These are phyloP conservation scores for Mantis religiosa DNA, from an alignment of 2,888 invertebrate species.

Conservation along the genomic window DNA sequence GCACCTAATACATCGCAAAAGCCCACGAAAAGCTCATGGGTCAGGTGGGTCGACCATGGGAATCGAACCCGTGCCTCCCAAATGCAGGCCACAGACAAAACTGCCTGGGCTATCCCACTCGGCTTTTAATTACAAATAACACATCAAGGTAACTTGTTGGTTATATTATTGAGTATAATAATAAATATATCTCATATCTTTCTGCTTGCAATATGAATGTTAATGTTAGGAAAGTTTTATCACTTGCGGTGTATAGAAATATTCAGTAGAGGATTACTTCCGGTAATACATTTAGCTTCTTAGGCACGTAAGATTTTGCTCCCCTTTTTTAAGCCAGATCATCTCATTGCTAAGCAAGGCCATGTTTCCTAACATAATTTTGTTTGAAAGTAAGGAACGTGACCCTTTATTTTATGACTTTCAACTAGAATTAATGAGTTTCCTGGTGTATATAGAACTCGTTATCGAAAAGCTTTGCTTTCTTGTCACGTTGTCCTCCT, in stretches of 20 bases:
- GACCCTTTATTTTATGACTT: neutral
- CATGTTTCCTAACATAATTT: neutral
- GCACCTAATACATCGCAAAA: too few relatives aligned
- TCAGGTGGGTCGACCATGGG: too few relatives aligned
- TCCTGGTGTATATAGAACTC: neutral
- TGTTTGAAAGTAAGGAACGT: neutral
- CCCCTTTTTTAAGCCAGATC: neutral
- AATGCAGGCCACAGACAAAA: too few relatives aligned
- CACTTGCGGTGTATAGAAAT: neutral
- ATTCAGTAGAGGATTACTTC: neutral
- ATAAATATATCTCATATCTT: neutral
- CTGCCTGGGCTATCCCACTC: too few relatives aligned
- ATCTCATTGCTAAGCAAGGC: neutral
- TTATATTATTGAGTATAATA: too few relatives aligned
- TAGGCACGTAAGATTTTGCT: neutral
- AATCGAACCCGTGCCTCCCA: too few relatives aligned
- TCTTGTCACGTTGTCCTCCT: neutral
- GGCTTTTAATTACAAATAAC: too few relatives aligned
- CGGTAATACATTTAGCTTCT: neutral
- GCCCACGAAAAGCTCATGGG: too few relatives aligned
- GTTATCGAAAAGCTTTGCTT: neutral
- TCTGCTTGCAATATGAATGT: neutral
- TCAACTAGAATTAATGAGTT: neutral
- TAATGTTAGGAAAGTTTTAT: neutral
- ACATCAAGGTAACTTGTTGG: too few relatives aligned